Percentiles rank a stretch among this genome's conserved stretches.
phyloP scores from a whole-genome alignment of 2,888 invertebrate genomes.

The Drosophila putrida region DNA sequence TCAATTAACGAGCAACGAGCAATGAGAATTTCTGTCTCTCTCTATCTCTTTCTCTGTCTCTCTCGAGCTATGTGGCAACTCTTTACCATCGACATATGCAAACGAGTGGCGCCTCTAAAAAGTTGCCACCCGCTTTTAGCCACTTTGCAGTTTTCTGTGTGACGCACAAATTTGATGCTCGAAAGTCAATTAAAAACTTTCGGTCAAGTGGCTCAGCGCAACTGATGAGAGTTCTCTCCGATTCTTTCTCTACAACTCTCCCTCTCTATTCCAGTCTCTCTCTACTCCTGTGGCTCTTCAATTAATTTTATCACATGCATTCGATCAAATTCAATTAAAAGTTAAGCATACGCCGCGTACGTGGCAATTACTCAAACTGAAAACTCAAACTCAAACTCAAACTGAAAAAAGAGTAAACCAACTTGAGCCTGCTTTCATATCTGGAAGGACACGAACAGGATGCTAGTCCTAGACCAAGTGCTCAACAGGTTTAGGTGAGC shows the following conservation, averaged over 20 bases:
- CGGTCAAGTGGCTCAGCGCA: conserved; percentile 57
- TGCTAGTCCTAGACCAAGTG: not conserved
- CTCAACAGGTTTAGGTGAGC: conserved; percentile 57
- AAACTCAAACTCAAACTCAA: conserved; percentile 27
- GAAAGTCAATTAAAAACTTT: conserved; percentile 78
- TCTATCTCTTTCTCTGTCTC: not conserved
- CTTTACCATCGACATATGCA: conserved; percentile 49
- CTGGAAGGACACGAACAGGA: not conserved
- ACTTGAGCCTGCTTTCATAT: conserved; percentile 34
- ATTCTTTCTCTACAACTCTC: not conserved
- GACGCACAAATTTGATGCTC: conserved; percentile 45
- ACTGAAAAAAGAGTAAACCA: conserved; percentile 16
- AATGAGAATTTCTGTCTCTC: no score
- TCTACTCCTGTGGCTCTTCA: conserved; percentile 33
- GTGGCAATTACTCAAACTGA: conserved; percentile 72
- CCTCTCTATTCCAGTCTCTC: not conserved
- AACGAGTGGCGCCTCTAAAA: conserved; percentile 39
- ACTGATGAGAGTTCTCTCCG: not conserved
- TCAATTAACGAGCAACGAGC: conserved; percentile 36
- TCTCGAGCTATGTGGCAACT: not conserved
- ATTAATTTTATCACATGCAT: conserved; percentile 78
- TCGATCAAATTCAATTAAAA: conserved; percentile 81
- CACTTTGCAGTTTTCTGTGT: conserved; percentile 7
- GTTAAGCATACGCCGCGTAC: conserved; percentile 67
- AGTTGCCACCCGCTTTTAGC: conserved; percentile 13